Percentiles rank a stretch among this genome's conserved stretches.
Conservation (phyloP, 2,113 vertebrate species). For the Neotoma lepida region DNA sequence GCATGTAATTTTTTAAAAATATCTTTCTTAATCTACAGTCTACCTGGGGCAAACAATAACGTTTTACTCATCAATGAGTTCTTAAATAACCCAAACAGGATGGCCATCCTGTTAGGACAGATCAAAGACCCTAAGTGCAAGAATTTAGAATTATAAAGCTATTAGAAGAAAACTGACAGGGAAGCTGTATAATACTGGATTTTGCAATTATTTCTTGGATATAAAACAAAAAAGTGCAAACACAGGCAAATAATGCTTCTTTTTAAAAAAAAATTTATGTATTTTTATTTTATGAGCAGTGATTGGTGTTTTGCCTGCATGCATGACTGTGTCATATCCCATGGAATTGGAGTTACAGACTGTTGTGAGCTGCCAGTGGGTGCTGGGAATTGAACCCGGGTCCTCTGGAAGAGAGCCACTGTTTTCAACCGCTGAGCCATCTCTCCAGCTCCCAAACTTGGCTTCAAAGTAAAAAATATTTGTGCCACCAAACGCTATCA, state of each 20-base stretch:
- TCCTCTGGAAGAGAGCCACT: too few species aligned
- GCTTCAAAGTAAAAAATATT: conserved; percentile 2
- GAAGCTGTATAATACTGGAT: not conserved
- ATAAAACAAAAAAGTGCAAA: not conserved
- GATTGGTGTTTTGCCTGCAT: too few species aligned
- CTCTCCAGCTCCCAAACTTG: not conserved
- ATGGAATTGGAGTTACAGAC: too few species aligned
- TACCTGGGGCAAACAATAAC: not conserved
- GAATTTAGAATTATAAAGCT: not conserved
- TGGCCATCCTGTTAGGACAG: not conserved
- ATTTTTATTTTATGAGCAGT: too few species aligned
- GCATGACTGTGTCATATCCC: too few species aligned
- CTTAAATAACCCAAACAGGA: not conserved
- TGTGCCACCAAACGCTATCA: not conserved
- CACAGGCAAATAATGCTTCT: too few species aligned
- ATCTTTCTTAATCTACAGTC: not conserved
- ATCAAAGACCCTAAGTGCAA: not conserved
- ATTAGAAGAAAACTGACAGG: not conserved
- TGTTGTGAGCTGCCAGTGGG: too few species aligned
- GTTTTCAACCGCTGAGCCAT: too few species aligned
- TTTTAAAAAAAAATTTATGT: too few species aligned
- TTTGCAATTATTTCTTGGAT: not conserved
- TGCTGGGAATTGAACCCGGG: too few species aligned
- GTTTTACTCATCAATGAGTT: not conserved
- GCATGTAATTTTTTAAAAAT: not conserved